Conservation (phyloP, 2,113 vertebrate species). For the Ctenodactylus gundi region DNA sequence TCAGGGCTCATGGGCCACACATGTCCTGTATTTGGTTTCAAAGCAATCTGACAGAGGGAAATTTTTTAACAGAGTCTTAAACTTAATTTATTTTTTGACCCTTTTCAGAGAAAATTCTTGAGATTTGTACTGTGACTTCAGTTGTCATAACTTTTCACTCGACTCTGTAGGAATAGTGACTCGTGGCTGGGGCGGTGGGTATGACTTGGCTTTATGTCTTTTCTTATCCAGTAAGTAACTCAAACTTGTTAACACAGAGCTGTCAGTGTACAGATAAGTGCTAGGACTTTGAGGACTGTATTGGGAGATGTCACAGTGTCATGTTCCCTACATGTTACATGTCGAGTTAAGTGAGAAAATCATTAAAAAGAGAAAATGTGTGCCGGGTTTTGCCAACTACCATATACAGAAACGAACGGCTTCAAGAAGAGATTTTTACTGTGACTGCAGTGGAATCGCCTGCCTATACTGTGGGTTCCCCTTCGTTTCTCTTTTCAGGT, state of each 20-base stretch:
- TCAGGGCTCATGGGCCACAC: neutral
- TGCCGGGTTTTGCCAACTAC: neutral
- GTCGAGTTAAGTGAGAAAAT: neutral
- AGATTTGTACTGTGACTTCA: neutral
- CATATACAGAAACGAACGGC: neutral
- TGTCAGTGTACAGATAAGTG: neutral
- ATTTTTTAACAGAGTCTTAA: neutral
- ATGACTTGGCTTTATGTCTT: neutral
- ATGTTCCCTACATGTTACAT: neutral
- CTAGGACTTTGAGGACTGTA: neutral
- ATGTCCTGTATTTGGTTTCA: neutral
- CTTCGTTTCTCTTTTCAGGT: neutral
- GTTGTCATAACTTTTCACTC: neutral
- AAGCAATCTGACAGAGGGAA: neutral
- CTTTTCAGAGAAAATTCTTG: neutral
- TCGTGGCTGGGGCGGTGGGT: neutral
- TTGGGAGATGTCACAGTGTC: neutral
- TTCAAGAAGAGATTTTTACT: neutral
- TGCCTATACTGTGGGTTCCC: fast-evolving
- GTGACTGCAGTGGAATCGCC: neutral
- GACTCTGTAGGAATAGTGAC: neutral
- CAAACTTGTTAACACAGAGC: neutral
- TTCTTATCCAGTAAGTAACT: neutral
- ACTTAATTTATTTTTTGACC: neutral
- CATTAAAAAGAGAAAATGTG: neutral